phyloP scores from a whole-genome alignment of 2,888 invertebrate genomes.

The Lysandra coridon region DNA sequence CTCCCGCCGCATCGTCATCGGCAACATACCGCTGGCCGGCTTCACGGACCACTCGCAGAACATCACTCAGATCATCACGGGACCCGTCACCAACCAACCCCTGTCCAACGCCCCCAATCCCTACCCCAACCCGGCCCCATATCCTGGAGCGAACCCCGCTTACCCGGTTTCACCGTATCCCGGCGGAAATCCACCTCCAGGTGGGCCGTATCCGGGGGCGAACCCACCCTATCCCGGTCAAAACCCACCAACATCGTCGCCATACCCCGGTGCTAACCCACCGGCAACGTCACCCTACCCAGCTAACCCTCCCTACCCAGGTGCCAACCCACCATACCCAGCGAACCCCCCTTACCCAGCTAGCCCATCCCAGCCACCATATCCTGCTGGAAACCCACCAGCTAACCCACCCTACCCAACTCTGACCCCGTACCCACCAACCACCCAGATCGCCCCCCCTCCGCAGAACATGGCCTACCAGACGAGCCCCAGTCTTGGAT shows the following conservation, averaged over 20 bases:
- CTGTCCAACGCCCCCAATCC: constrained; percentile 41
- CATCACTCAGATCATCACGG: background rate
- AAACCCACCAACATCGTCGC: constrained; percentile 36
- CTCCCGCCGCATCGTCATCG: constrained; percentile 52
- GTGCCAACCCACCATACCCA: constrained; percentile 40
- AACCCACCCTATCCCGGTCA: constrained; percentile 41
- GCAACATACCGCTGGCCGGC: constrained; percentile 57
- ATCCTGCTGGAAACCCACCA: constrained; percentile 37
- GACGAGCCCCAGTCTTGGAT: constrained; percentile 25
- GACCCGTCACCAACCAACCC: constrained; percentile 49
- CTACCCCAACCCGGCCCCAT: constrained; percentile 37
- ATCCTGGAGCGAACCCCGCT: constrained; percentile 35
- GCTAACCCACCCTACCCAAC: constrained; percentile 36
- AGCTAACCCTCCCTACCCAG: constrained; percentile 41
- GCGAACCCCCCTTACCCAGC: constrained; percentile 37
- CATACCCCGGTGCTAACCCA: constrained; percentile 41
- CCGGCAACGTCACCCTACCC: constrained; percentile 44
- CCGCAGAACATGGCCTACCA: constrained; percentile 15
- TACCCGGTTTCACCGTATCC: constrained; percentile 45
- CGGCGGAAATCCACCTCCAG: constrained; percentile 31
- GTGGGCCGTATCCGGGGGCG: constrained; percentile 45
- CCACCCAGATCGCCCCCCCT: background rate
- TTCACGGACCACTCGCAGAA: constrained; percentile 45
- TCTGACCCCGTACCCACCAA: constrained; percentile 37
- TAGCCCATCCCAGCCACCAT: constrained; percentile 36